Percentiles rank a stretch among this genome's conserved stretches.
Evolutionary conservation across 2,113 vertebrate species (phyloP).

Genomic region (Syngnathus scovelli): DNA sequence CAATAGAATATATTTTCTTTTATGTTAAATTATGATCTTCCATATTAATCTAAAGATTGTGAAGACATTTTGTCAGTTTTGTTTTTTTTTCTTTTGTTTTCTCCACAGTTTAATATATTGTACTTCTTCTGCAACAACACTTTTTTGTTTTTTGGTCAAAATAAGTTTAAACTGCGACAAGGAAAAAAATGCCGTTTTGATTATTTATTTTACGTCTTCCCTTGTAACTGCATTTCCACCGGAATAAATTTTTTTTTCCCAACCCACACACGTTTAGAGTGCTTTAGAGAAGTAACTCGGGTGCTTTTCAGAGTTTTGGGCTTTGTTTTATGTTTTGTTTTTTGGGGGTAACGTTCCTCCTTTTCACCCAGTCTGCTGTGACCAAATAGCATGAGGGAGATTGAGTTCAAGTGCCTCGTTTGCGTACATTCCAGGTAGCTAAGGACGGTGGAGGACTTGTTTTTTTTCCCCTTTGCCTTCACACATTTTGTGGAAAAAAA

Average conservation of each 20-base stretch:
- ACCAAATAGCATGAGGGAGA: slow-evolving; percentile 68
- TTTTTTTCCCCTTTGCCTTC: slow-evolving; percentile 72
- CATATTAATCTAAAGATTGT: slow-evolving; percentile 99
- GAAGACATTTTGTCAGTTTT: slow-evolving; percentile 90
- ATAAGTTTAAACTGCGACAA: slow-evolving; percentile 92
- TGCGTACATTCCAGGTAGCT: slow-evolving; percentile 93
- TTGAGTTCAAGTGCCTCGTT: slow-evolving; percentile 77
- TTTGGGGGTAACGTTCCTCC: slow-evolving; percentile 24
- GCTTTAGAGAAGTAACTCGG: slow-evolving; percentile 24
- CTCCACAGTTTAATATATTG: slow-evolving; percentile 99
- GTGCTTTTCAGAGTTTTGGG: slow-evolving; percentile 14
- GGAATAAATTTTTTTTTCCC: slow-evolving; percentile 41
- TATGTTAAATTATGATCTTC: slow-evolving; percentile 99
- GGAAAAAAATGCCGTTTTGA: slow-evolving; percentile 79
- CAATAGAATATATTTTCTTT: slow-evolving; percentile 99
- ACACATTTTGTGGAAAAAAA: slow-evolving; percentile 39
- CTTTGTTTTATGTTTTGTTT: slow-evolving; percentile 7
- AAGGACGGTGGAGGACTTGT: slow-evolving; percentile 58
- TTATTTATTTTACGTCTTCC: slow-evolving; percentile 96
- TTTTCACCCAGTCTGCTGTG: slow-evolving; percentile 54
- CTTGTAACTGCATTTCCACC: slow-evolving; percentile 92
- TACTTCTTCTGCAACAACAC: slow-evolving; percentile 99
- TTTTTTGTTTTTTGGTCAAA: slow-evolving; percentile 79
- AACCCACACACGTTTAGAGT: slow-evolving; percentile 66
- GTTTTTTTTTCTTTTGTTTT: slow-evolving; percentile 80